Evolutionary conservation across 1,140 invertebrate genomes (phyloP), one percentile per base, ranked within the genome.

Genomic region (Trichonephila clavata): DNA sequence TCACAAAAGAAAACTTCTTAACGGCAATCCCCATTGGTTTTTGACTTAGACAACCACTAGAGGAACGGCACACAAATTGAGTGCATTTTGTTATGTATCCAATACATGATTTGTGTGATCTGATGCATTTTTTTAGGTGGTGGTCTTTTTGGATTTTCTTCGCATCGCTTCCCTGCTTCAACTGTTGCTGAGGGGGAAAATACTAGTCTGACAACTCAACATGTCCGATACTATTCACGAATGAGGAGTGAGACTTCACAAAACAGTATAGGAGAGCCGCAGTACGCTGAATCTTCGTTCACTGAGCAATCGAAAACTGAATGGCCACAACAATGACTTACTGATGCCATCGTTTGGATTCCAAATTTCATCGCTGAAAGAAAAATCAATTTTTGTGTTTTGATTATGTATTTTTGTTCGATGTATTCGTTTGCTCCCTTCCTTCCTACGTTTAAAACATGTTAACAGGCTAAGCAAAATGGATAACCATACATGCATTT

Each of bases 191-290:
- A 94, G 20, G 86, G 94, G 71, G 95, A 95, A 86, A 94, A 95
- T 91, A 95, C 95, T 4, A 94, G 95, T 20, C 94, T 95, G 7
- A 94, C 95, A 86, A 95, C 93, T 16, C 95, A 95, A 39, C 95
- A 95, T 81, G 95, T 95, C 4, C 95, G 95, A n/a, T 95, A 95
- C 87, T 95, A 95, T 90, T 94, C 95, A 7, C 86, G 95, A 32
- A 95, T 95, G 95, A 77, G 93, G 39, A 93, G 89, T 14, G 94
- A 95, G 27, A 84, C 94, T 20, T 95, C 95, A 5, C 86, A 94
- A 86, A 92, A 90, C 43, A 92, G 77, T 89, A 21, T 92, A 39
- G 92, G 13, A n/a, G 89, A 94, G 13, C 81, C n/a, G 14, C 43
- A 83, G 20, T 92, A 89, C 27, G 71, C 80, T 1, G 94, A 94